phyloP scores from a whole-genome alignment of 2,797 vertebrate species.

The Synaphobranchus kaupii region DNA sequence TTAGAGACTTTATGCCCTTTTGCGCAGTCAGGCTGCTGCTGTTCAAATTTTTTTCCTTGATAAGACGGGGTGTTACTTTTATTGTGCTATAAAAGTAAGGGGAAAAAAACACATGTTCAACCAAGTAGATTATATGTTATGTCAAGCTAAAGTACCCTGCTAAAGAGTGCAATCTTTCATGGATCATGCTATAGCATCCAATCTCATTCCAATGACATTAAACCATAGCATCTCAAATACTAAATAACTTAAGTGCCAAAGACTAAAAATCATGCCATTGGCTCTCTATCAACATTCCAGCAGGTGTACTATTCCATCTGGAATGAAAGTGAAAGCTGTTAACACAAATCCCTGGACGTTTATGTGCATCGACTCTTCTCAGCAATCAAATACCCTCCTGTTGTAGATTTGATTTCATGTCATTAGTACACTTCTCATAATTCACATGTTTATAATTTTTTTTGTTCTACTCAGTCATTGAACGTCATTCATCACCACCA shows the following conservation, averaged over 20 bases:
- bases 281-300: neutral
- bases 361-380: neutral
- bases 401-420: conserved; percentile 18
- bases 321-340: neutral
- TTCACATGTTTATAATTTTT: neutral
- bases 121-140: too few species aligned
- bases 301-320: neutral
- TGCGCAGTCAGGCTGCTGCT: too few species aligned
- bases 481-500: neutral
- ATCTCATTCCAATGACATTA: neutral
- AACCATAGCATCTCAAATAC: neutral
- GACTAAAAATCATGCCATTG: neutral
- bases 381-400: conserved; percentile 16
- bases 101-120: too few species aligned
- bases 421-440: neutral
- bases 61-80: too few species aligned
- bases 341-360: neutral
- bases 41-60: too few species aligned
- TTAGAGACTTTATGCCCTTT: too few species aligned
- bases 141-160: too few species aligned
- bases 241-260: too few species aligned
- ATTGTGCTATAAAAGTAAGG: too few species aligned
- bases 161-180: too few species aligned
- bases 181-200: too few species aligned
- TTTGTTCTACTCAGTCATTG: neutral